Evolutionary conservation across 2,113 vertebrate species (phyloP), one percentile per base, ranked within the genome.

Genomic region (Rhipidura dahli): DNA sequence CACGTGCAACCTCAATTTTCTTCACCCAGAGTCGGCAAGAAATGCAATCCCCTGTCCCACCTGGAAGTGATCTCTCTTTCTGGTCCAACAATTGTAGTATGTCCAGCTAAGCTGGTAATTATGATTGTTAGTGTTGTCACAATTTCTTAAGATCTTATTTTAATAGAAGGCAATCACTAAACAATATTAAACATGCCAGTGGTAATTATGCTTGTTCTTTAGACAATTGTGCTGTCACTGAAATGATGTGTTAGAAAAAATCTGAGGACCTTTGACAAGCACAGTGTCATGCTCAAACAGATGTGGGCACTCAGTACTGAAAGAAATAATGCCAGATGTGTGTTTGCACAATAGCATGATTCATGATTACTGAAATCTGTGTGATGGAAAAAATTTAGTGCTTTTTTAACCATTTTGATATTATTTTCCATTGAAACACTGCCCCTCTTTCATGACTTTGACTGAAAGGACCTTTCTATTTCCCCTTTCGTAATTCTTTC

Each of bases 61-160:
- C 94, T 97, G 97, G 95, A 97, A 97, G 65, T 40, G 87, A 94
- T 96, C 93, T 95, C 54, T 82, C 60, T 60, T 77, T 94, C 59
- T 72, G 77, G 66, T 76, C 72, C 51, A 72, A 68, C 45, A 84
- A 93, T 90, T 95, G 68, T 44, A 86, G 33, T 42, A 56, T 20
- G 60, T 90, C 78, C 87, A 92, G 68, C 71, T 88, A 91, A 95
- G 77, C 75, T 76, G 79, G 59, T 93, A 90, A 96, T 95, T 95
- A 84, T 2, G 21, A 91, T 83, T 93, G 92, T 68, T 94, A 94
- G 65, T 68, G 63, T 89, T 96, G 93, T 81, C 75, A 84, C 10
- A 40, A 69, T 94, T 83, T 95, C 77, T 95, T 85, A 78, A 78
- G 91, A 85, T 84, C 83, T 63, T 71, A 83, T 90, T 96, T 93